These are phyloP conservation scores for Aporophyla lueneburgensis DNA, from an alignment of 2,888 invertebrate species.

Conservation along the genomic window DNA sequence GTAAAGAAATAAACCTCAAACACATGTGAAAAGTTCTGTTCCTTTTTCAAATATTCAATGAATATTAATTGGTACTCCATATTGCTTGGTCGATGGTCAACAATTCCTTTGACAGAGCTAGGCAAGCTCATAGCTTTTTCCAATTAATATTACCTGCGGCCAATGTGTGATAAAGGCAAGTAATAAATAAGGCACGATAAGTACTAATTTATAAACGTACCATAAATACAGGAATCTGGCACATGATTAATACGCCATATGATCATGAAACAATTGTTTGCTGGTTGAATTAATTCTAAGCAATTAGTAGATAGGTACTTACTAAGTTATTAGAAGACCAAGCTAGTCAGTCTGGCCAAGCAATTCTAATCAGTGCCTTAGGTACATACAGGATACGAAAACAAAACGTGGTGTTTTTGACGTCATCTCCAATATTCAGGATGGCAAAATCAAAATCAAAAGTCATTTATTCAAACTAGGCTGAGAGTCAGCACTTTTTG, in stretches of 20 bases:
- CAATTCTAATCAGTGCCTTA: not conserved
- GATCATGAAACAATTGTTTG: not conserved
- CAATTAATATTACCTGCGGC: slow-evolving; percentile 29
- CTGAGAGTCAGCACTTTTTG: too few species aligned
- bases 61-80: slow-evolving; percentile 56
- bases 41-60: slow-evolving; percentile 60
- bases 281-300: not conserved
- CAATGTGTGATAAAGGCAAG: not conserved
- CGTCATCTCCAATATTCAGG: not conserved
- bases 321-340: not conserved
- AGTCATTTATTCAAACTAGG: too few species aligned
- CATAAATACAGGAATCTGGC: not conserved
- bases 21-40: slow-evolving; percentile 24
- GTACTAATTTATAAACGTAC: not conserved
- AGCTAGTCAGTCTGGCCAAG: not conserved
- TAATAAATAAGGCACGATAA: slow-evolving; percentile 1
- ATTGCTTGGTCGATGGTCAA: slow-evolving; percentile 18
- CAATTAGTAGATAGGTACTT: not conserved
- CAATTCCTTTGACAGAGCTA: slow-evolving; percentile 46
- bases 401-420: not conserved
- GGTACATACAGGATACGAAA: not conserved
- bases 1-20: slow-evolving; percentile 27
- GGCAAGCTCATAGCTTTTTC: slow-evolving; percentile 25
- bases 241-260: not conserved
- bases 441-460: too few species aligned